Conservation (phyloP, 2,797 vertebrate species). For the Setipinna tenuifilis region DNA sequence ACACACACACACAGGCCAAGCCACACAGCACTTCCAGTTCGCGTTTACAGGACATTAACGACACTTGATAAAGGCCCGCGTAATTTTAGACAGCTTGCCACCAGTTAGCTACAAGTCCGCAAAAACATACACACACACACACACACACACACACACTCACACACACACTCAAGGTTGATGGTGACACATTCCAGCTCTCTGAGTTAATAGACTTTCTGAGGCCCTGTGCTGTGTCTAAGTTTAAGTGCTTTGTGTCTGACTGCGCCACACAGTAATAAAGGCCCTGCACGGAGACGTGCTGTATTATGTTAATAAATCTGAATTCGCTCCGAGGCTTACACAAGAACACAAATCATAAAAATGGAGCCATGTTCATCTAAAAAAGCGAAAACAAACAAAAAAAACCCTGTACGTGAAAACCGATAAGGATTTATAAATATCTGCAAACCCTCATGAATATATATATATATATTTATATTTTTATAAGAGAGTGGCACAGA, state of each 20-base stretch:
- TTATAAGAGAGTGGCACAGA: no score
- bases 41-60: constrained; percentile 86
- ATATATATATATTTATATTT: no score
- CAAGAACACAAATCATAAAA: neutral
- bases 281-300: neutral
- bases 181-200: constrained; percentile 55
- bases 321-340: neutral
- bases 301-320: constrained; percentile 2
- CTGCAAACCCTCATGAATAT: neutral
- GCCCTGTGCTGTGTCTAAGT: neutral
- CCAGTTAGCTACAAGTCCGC: constrained; percentile 78
- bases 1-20: constrained; percentile 59
- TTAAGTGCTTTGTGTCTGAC: neutral
- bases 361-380: neutral
- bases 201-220: constrained; percentile 58
- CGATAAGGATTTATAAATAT: neutral
- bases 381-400: neutral
- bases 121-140: constrained; percentile 71
- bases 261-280: neutral
- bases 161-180: constrained; percentile 47
- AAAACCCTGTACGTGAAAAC: neutral
- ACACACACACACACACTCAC: constrained; percentile 59
- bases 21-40: constrained; percentile 80
- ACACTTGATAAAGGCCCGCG: constrained; percentile 87
- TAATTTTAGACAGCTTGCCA: constrained; percentile 88